These are phyloP conservation scores for Ditylenchus weischeri DNA, from an alignment of 2,888 invertebrate species.

Conservation along the genomic window DNA sequence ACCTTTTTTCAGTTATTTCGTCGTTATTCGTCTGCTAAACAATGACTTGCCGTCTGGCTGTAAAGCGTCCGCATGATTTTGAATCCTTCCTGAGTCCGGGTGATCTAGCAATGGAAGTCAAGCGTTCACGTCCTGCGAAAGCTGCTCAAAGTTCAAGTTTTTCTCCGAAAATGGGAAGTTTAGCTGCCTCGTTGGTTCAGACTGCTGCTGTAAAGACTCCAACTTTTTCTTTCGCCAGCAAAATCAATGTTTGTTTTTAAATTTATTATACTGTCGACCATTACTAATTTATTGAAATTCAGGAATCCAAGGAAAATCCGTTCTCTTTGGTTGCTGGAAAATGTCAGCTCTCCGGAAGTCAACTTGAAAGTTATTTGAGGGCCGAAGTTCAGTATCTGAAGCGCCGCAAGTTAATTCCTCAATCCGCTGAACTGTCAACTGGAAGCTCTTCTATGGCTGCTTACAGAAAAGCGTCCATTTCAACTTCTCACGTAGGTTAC, in stretches of 20 bases:
- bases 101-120: conserved; percentile 41
- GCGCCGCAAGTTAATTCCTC: conserved; percentile 44
- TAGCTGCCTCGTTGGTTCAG: conserved; percentile 43
- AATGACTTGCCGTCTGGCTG: conserved; percentile 58
- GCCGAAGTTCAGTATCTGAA: conserved; percentile 48
- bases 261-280: too few species aligned
- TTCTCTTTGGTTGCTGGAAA: conserved; percentile 36
- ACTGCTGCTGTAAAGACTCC: conserved; percentile 23
- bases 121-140: conserved; percentile 43
- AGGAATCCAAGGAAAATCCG: conserved; percentile 19
- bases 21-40: too few species aligned
- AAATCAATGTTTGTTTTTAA: too few species aligned
- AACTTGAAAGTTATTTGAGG: conserved; percentile 51
- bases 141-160: conserved; percentile 53
- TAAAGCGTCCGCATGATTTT: conserved; percentile 57
- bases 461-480: conserved; percentile 32
- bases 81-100: conserved; percentile 37
- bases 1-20: too few species aligned
- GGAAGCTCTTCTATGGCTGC: background rate
- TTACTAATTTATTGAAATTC: too few species aligned
- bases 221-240: too few species aligned
- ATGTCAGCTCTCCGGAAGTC: conserved; percentile 43
- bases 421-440: too few species aligned
- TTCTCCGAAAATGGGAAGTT: conserved; percentile 54
- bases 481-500: conserved; percentile 26